These are phyloP conservation scores for Tauraco erythrolophus DNA, from an alignment of 2,113 vertebrate genomes.

Conservation along the genomic window DNA sequence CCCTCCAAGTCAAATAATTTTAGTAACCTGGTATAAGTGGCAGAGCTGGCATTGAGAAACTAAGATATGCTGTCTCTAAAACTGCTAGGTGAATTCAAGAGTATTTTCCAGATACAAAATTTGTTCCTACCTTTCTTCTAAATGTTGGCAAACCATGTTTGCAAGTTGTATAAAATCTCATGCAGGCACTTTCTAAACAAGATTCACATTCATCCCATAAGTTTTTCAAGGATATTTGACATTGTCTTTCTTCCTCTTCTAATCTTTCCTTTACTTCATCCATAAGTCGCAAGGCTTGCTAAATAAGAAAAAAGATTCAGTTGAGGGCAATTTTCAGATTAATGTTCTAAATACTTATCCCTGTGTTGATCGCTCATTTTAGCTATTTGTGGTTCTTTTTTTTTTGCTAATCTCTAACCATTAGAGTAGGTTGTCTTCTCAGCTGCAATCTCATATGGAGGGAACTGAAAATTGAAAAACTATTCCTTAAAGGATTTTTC, in stretches of 20 bases:
- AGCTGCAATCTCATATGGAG: background rate
- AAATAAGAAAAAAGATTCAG: conserved; percentile 1
- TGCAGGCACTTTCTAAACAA: conserved; percentile 87
- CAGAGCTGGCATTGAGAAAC: background rate
- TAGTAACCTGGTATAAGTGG: background rate
- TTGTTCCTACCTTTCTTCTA: conserved; percentile 79
- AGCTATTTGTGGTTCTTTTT: background rate
- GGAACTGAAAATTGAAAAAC: background rate
- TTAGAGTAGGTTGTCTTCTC: background rate
- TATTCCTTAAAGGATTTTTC: background rate
- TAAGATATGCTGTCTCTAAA: background rate
- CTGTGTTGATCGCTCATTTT: background rate
- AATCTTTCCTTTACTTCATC: conserved; percentile 87
- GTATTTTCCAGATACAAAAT: background rate
- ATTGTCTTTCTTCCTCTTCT: conserved; percentile 85
- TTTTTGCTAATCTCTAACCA: background rate
- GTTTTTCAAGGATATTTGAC: conserved; percentile 79
- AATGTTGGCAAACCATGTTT: conserved; percentile 77
- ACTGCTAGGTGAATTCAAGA: background rate
- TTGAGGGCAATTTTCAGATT: background rate
- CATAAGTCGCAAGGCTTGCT: conserved; percentile 85
- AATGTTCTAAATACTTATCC: background rate
- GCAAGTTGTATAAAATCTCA: conserved; percentile 84
- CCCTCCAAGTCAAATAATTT: background rate
- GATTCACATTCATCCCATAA: conserved; percentile 87